These are phyloP conservation scores for Polydrusus pterygomalis DNA, from an alignment of 2,888 invertebrate genomes.

Conservation along the genomic window DNA sequence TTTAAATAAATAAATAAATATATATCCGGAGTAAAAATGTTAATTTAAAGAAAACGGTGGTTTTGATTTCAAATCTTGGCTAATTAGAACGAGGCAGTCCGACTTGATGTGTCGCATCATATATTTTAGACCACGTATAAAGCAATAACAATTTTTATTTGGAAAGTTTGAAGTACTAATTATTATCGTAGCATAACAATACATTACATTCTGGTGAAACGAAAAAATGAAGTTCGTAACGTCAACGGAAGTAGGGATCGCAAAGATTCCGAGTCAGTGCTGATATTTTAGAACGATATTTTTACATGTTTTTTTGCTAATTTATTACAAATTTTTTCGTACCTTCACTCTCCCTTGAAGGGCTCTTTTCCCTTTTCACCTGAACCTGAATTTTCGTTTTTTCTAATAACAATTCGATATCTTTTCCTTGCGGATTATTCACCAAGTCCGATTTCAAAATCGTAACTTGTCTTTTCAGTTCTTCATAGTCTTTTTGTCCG, in stretches of 20 bases:
- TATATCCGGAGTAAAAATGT: slow-evolving; percentile 33
- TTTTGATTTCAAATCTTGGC: slow-evolving; percentile 37
- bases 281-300: no score
- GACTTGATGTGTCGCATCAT: slow-evolving; percentile 32
- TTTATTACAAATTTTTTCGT: slow-evolving; percentile 15
- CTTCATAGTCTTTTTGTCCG: slow-evolving; percentile 93
- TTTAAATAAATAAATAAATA: slow-evolving; percentile 48
- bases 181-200: no score
- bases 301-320: no score
- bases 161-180: background rate
- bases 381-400: slow-evolving; percentile 80
- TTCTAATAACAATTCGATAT: slow-evolving; percentile 85
- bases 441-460: slow-evolving; percentile 86
- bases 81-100: slow-evolving; percentile 35
- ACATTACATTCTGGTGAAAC: no score
- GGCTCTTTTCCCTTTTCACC: slow-evolving; percentile 71
- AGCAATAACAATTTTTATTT: background rate
- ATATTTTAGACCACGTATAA: slow-evolving; percentile 5
- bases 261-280: no score
- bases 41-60: slow-evolving; percentile 49
- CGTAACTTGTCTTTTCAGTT: slow-evolving; percentile 92
- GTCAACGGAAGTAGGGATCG: no score
- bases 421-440: slow-evolving; percentile 74
- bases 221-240: no score
- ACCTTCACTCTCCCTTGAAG: slow-evolving; percentile 70